Percentiles rank a stretch among this genome's conserved stretches.
phyloP scores from a whole-genome alignment of 1,140 invertebrate genomes.

The Telenomus remus region DNA sequence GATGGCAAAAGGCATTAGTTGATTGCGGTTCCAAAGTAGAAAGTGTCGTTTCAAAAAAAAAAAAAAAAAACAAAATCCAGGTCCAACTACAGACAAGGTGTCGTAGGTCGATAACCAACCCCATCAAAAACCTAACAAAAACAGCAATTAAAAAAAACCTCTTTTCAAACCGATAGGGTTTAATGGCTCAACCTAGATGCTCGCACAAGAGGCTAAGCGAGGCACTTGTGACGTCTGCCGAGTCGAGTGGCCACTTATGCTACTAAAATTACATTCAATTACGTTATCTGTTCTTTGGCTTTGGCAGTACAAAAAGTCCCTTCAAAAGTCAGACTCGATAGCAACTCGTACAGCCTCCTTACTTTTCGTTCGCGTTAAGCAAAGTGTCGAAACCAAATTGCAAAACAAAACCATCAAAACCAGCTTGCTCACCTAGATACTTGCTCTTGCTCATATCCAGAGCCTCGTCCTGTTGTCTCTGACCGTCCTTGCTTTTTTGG shows the following conservation, averaged over 20 bases:
- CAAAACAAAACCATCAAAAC: neutral
- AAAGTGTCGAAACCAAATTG: conserved; percentile 18
- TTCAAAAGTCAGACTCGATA: conserved; percentile 65
- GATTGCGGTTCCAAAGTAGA: conserved; percentile 54
- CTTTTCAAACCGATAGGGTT: conserved; percentile 2
- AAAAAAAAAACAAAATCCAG: conserved; percentile 4
- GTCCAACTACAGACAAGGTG: conserved; percentile 1
- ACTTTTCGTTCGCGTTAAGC: conserved; percentile 34
- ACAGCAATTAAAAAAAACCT: too few relatives aligned
- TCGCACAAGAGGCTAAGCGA: conserved; percentile 60
- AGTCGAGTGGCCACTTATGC: conserved; percentile 74
- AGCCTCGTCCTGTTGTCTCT: conserved; percentile 71
- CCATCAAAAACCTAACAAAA: neutral
- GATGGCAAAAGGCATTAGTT: conserved; percentile 62
- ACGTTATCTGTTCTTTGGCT: conserved; percentile 68
- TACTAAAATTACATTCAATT: conserved; percentile 76
- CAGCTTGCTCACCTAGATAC: conserved; percentile 72
- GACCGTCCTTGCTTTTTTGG: conserved; percentile 62
- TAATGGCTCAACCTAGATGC: neutral
- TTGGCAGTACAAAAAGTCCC: conserved; percentile 68
- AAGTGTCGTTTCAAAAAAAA: conserved; percentile 7
- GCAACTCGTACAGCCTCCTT: conserved; percentile 65
- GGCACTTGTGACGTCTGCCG: conserved; percentile 74
- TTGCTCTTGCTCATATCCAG: conserved; percentile 75
- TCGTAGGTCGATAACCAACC: conserved; percentile 16